Percentiles rank a stretch among this genome's conserved stretches.
These are phyloP conservation scores for Nesidiocoris tenuis DNA, from an alignment of 2,888 invertebrate genomes.

Conservation along the genomic window DNA sequence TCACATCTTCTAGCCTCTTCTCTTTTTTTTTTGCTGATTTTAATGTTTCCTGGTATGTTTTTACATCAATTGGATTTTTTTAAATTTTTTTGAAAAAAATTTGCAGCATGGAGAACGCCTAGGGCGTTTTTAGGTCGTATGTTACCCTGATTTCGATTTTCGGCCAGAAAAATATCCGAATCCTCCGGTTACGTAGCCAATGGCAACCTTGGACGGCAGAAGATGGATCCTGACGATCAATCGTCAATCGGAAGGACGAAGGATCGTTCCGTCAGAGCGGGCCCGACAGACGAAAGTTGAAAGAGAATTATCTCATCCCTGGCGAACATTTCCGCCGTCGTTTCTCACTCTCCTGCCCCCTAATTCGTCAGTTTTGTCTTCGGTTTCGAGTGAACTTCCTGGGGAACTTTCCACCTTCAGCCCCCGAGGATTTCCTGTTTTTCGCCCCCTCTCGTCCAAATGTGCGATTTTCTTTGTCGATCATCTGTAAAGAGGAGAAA, in stretches of 20 bases:
- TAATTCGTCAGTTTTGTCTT: not conserved
- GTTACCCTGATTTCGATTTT: too few relatives aligned
- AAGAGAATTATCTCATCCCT: constrained; percentile 31
- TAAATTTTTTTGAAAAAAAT: too few relatives aligned
- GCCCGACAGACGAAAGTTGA: constrained; percentile 22
- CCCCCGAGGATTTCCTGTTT: not conserved
- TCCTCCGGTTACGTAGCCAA: too few relatives aligned
- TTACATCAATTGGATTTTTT: too few relatives aligned
- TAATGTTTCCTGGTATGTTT: too few relatives aligned
- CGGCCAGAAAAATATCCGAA: too few relatives aligned
- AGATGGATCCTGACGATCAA: not conserved
- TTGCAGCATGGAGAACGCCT: too few relatives aligned
- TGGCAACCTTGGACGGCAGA: too few relatives aligned
- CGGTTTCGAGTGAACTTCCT: not conserved
- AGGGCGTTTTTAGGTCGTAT: too few relatives aligned
- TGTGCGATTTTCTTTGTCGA: constrained; percentile 19
- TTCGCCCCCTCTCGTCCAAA: not conserved
- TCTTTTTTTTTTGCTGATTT: too few relatives aligned
- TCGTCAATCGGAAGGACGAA: not conserved
- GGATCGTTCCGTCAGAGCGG: not conserved
- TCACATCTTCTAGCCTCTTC: too few relatives aligned
- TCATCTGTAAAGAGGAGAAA: constrained; percentile 31
- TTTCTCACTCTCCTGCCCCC: not conserved
- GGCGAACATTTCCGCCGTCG: constrained; percentile 17
- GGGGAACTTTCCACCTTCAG: not conserved